Base-by-base conservation (phyloP, 1,140 invertebrate species). In the Calliphora vicina region DNA sequence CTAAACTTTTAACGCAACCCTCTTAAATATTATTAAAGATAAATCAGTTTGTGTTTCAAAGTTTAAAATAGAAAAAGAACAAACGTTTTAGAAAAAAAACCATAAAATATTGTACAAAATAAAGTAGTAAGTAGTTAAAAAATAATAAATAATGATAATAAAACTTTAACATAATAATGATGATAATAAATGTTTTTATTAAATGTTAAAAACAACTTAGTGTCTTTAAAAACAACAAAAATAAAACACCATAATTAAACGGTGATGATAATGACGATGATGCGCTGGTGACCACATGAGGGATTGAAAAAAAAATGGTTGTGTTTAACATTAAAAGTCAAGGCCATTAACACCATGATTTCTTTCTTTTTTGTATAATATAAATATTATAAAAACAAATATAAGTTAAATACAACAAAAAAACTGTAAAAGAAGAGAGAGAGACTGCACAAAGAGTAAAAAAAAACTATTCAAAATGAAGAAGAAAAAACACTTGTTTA, bases 251-350 rank as follows among this genome's bases (percentile, higher is more conserved):
- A 43, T 0, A 67, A 67, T 1, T 17, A 20, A 23, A 67, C n/a
- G 17, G 20, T 12, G 61, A 67, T 67, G 15, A 45, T 45, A 67
- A 23, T 67, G 20, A 67, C n/a, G 20, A n/a, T 67, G 20, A 6
- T 67, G n/a, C 20, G 5, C 61, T 17, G 8, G 20, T 67, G 61
- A 17, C 15, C 20, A 67, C 61, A 23, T 67, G 61, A 20, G 61
- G 8, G 9, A 45, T 67, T 17, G 8, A 1, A n/a, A 1, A 17
- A 67, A 17, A 12, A 8, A 17, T 67, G 12, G 8, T 23, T 67
- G 13, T 67, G 20, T 67, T 20, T 20, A 67, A 67, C 73, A 29
- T 15, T 13, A 76, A 76, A 76, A 76, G 73, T 76, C 73, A 76
- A 76, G 73, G 73, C 73, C 73, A 76, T 26, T 76, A 76, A 29